A percentile compares a stretch with the other conserved stretches of the same genome.
These are phyloP conservation scores for Maconellicoccus hirsutus DNA, from an alignment of 1,140 invertebrate species.

Conservation along the genomic window DNA sequence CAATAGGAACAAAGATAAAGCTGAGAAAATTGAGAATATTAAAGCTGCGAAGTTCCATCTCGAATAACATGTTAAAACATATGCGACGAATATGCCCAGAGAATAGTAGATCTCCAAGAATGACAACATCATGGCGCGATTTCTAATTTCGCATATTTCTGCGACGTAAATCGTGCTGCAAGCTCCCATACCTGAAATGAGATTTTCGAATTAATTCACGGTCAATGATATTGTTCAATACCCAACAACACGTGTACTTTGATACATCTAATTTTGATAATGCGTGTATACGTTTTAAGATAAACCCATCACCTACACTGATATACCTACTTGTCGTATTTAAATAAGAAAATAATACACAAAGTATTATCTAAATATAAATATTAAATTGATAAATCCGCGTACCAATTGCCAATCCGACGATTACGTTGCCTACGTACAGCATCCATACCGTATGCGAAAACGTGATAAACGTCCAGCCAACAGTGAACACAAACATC, in stretches of 20 bases:
- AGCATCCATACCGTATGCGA: not conserved
- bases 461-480: conserved; percentile 6
- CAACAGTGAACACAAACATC: not conserved
- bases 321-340: no score
- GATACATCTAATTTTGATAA: no score
- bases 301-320: no score
- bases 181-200: conserved; percentile 11
- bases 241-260: no score
- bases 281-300: no score
- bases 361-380: no score
- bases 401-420: conserved; percentile 9
- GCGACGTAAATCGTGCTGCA: conserved; percentile 12
- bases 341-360: no score
- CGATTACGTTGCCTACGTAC: not conserved
- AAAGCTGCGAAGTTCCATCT: not conserved
- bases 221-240: no score
- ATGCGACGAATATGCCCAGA: not conserved
- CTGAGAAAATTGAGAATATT: not conserved
- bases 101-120: conserved; percentile 11
- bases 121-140: not conserved
- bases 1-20: not conserved
- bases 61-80: not conserved
- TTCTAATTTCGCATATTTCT: not conserved
- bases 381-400: not conserved
- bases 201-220: no score